These are phyloP conservation scores for Ammodramus savannarum DNA, from an alignment of 2,113 vertebrate species.

Conservation along the genomic window DNA sequence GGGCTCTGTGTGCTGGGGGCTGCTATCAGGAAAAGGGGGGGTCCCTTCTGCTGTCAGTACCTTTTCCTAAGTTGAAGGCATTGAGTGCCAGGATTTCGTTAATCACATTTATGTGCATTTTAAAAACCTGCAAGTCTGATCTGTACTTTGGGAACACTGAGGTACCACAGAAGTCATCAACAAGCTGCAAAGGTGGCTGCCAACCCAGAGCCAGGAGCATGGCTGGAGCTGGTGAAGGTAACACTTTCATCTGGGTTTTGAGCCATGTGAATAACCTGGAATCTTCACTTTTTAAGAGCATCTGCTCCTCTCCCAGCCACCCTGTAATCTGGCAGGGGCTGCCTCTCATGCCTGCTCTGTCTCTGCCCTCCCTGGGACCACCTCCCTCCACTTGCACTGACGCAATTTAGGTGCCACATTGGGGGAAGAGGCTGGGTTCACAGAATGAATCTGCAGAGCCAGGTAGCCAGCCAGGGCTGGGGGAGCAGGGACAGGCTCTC, in stretches of 20 bases:
- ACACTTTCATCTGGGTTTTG: too few species aligned
- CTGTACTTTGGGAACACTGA: too few species aligned
- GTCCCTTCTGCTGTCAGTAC: neutral
- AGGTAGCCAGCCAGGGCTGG: neutral
- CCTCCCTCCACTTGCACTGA: neutral
- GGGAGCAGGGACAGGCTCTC: neutral
- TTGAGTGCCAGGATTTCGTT: neutral
- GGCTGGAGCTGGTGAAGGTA: too few species aligned
- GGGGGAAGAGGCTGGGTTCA: neutral
- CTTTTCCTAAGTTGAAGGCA: neutral
- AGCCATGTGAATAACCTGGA: neutral
- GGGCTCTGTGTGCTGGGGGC: rapidly evolving
- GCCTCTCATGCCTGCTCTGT: neutral
- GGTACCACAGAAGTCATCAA: too few species aligned
- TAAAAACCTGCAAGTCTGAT: neutral
- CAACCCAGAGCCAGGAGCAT: too few species aligned
- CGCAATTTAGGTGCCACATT: neutral
- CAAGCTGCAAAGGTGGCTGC: too few species aligned
- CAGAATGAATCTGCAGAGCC: neutral
- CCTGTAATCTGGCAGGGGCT: neutral
- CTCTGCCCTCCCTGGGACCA: neutral
- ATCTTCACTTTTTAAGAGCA: neutral
- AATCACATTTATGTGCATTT: neutral
- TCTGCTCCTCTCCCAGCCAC: neutral
- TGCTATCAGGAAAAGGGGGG: rapidly evolving